These are phyloP conservation scores for Zaprionus ornatus DNA, from an alignment of 1,140 invertebrate species.

Conservation along the genomic window DNA sequence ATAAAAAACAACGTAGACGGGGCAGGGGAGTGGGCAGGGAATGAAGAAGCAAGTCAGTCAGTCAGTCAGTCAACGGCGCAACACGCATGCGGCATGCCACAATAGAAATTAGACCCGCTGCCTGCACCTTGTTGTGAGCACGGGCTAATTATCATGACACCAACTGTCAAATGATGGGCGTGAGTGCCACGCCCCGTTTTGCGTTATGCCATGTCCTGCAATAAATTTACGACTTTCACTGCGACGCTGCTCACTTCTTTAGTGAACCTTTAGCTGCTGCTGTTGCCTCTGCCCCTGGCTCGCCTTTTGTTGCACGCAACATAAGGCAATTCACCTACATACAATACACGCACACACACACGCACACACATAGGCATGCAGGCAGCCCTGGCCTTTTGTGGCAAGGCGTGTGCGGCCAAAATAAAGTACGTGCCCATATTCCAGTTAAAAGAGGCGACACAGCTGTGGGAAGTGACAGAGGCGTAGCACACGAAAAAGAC, in stretches of 20 bases:
- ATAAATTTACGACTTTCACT: conserved; percentile 32
- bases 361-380: conserved; percentile 2
- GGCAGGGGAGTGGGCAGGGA: neutral
- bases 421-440: conserved; percentile 75
- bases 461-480: conserved; percentile 56
- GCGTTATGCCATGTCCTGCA: conserved; percentile 19
- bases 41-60: neutral
- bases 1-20: conserved; percentile 54
- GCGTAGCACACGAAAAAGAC: conserved; percentile 16
- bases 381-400: conserved; percentile 63
- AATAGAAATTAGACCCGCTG: conserved; percentile 38
- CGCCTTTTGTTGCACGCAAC: conserved; percentile 52
- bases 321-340: conserved; percentile 29
- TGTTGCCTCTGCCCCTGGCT: conserved; percentile 33
- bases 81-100: conserved; percentile 69
- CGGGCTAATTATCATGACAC: conserved; percentile 76
- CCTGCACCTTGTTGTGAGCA: conserved; percentile 8
- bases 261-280: conserved; percentile 26
- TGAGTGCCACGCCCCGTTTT: conserved; percentile 49
- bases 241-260: conserved; percentile 4
- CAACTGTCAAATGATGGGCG: conserved; percentile 69
- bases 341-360: conserved; percentile 39
- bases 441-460: conserved; percentile 59
- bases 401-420: conserved; percentile 68
- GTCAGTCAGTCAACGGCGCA: conserved; percentile 36